Conservation (phyloP, 1,140 invertebrate species). For the Gonatopus flavifemur region DNA sequence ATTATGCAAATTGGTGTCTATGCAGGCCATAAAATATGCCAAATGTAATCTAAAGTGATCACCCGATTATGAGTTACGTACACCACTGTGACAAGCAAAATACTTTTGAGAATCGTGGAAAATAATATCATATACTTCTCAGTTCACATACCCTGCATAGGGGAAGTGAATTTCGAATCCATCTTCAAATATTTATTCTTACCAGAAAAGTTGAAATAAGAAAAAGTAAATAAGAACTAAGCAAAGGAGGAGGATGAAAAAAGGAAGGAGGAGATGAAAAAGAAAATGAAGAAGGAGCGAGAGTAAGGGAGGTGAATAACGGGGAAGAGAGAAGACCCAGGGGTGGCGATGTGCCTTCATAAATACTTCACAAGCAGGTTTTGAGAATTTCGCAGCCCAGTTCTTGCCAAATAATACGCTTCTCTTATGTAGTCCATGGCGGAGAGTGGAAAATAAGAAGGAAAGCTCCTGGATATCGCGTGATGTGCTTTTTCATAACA, state of each 20-base stretch:
- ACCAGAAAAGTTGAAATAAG: background rate
- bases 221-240: conserved; percentile 1
- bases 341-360: conserved; percentile 30
- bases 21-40: too few relatives aligned
- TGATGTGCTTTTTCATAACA: too few relatives aligned
- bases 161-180: too few relatives aligned
- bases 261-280: conserved; percentile 17
- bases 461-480: conserved; percentile 19
- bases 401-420: conserved; percentile 26
- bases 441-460: conserved; percentile 9
- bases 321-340: conserved; percentile 13
- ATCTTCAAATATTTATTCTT: too few relatives aligned
- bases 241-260: conserved; percentile 22
- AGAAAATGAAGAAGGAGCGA: conserved; percentile 13
- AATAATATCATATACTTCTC: too few relatives aligned
- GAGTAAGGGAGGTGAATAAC: conserved; percentile 12
- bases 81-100: too few relatives aligned
- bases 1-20: too few relatives aligned
- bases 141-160: too few relatives aligned
- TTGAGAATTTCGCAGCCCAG: conserved; percentile 39
- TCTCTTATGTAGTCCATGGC: background rate
- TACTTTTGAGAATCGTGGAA: too few relatives aligned
- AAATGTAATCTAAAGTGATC: too few relatives aligned
- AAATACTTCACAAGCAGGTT: conserved; percentile 44
- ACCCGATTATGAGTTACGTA: too few relatives aligned